Evolutionary conservation across 2,797 vertebrate species (phyloP).

Genomic region (Choloepus didactylus): DNA sequence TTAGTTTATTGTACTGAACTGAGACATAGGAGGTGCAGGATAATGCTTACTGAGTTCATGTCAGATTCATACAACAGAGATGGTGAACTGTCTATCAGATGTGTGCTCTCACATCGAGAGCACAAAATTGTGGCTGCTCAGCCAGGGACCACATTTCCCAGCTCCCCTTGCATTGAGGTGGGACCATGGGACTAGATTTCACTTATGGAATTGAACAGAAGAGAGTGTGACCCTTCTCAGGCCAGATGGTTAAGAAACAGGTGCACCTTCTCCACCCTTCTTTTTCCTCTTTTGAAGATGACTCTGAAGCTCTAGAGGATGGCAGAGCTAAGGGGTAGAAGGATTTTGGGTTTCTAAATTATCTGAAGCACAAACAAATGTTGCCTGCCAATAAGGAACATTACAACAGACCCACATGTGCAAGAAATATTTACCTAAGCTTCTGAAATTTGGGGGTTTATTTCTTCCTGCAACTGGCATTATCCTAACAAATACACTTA

Average conservation of each 20-base stretch:
- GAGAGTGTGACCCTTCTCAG: not conserved
- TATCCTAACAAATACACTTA: not conserved
- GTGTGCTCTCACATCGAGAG: not conserved
- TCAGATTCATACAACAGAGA: too few relatives aligned
- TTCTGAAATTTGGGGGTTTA: not conserved
- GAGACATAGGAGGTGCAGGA: not conserved
- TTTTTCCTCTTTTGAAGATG: not conserved
- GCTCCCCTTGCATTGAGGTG: accelerated
- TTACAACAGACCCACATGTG: not conserved
- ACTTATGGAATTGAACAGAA: not conserved
- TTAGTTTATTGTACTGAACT: not conserved
- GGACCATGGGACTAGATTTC: not conserved
- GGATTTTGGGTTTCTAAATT: not conserved
- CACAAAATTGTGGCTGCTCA: not conserved
- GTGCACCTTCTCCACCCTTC: not conserved
- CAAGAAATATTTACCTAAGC: not conserved
- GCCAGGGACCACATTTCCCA: not conserved
- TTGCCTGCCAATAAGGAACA: not conserved
- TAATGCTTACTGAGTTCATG: not conserved
- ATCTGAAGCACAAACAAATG: not conserved
- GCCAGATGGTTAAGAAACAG: not conserved
- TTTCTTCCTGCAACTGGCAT: not conserved
- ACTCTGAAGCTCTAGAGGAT: not conserved
- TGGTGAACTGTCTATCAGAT: accelerated
- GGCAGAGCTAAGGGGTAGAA: not conserved